phyloP scores from a whole-genome alignment of 92 coral and sea anemone genomes.

The Siderastrea radians region DNA sequence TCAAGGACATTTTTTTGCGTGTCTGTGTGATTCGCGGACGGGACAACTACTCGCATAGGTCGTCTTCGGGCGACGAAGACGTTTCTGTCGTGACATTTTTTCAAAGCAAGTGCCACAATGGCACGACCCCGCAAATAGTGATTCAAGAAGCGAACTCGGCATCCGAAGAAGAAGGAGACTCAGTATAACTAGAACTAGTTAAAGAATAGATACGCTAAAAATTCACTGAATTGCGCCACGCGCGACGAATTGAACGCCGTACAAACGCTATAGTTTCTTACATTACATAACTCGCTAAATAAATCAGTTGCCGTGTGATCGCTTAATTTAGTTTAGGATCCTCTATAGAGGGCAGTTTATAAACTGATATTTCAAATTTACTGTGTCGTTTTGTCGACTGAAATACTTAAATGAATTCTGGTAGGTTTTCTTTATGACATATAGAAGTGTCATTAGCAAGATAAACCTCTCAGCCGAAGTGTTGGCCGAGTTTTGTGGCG shows the following conservation, averaged over 20 bases:
- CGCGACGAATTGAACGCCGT: neutral
- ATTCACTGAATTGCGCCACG: neutral
- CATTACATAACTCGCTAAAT: neutral
- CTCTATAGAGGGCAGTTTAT: neutral
- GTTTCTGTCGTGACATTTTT: conserved; percentile 41
- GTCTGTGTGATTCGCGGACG: conserved; percentile 39
- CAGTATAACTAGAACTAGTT: conserved; percentile 1
- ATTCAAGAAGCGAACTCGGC: conserved; percentile 81
- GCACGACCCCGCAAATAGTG: conserved; percentile 75
- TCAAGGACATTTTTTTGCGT: conserved; percentile 83
- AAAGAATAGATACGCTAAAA: neutral
- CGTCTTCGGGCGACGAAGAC: conserved; percentile 49
- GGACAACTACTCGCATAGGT: conserved; percentile 17
- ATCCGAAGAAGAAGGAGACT: conserved; percentile 26
- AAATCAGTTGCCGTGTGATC: neutral
- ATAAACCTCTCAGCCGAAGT: neutral
- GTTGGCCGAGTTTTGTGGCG: neutral
- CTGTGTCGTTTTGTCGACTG: neutral
- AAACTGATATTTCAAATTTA: neutral
- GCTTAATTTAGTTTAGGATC: neutral
- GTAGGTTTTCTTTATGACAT: neutral
- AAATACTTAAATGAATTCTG: neutral
- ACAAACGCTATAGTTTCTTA: neutral
- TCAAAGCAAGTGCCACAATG: conserved; percentile 45
- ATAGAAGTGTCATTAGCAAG: conserved; percentile 21